A percentile compares a stretch with the other conserved stretches of the same genome.
Evolutionary conservation across 2,888 invertebrate species (phyloP).

Genomic region (Ferrisia virgata): DNA sequence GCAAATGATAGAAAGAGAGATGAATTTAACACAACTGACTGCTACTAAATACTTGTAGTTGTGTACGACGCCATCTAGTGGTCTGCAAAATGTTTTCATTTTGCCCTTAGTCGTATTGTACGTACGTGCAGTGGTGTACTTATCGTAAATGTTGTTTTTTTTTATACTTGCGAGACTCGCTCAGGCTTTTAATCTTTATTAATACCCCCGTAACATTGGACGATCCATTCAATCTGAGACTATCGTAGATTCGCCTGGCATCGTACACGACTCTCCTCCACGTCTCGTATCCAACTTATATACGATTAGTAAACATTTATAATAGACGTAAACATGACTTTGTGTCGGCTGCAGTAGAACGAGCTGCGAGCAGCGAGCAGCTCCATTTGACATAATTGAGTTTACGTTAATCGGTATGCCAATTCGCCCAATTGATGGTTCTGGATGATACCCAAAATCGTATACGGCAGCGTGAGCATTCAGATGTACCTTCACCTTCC

Average conservation of each 20-base stretch:
- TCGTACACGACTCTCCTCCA: neutral
- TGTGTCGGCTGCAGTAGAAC: neutral
- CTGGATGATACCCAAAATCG: neutral
- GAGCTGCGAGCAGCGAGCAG: neutral
- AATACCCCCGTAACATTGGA: neutral
- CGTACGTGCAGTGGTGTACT: no score
- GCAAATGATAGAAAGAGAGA: neutral
- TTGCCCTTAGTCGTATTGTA: no score
- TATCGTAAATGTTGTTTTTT: neutral
- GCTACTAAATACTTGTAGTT: no score
- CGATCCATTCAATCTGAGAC: neutral
- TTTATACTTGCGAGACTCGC: neutral
- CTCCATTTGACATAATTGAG: neutral
- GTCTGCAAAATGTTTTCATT: neutral
- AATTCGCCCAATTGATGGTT: neutral
- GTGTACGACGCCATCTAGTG: slow-evolving; percentile 16
- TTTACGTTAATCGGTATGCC: neutral
- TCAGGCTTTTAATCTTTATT: slow-evolving; percentile 23
- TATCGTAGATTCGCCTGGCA: neutral
- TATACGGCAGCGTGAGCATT: no score
- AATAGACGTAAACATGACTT: neutral
- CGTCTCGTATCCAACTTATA: neutral
- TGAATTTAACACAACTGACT: neutral
- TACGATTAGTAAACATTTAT: neutral
- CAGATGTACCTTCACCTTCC: no score